phyloP scores from a whole-genome alignment of 2,797 vertebrate species.

The Trachurus trachurus region DNA sequence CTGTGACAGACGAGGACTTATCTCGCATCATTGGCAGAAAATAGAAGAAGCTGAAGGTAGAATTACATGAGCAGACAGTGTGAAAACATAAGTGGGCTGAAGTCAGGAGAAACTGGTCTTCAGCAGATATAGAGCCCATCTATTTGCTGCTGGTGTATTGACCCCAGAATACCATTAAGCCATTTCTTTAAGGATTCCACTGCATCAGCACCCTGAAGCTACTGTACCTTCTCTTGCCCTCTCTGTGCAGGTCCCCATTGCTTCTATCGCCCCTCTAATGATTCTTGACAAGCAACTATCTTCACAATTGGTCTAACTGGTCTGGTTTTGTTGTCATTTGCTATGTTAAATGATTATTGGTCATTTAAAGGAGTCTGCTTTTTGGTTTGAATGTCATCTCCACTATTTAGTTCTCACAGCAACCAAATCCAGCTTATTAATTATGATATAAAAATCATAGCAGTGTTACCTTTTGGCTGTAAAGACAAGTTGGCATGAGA shows the following conservation, averaged over 20 bases:
- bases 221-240: conserved; percentile 35
- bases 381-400: background rate
- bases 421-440: conserved; percentile 34
- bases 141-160: conserved; percentile 71
- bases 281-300: conserved; percentile 26
- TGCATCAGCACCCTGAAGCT: conserved; percentile 73
- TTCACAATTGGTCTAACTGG: background rate
- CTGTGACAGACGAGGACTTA: conserved; percentile 8
- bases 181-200: conserved; percentile 73
- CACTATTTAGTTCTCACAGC: background rate
- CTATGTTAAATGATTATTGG: background rate
- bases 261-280: conserved; percentile 36
- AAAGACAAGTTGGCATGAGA: conserved; percentile 49
- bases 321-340: conserved; percentile 1
- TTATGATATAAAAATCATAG: conserved; percentile 37
- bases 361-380: background rate
- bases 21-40: background rate
- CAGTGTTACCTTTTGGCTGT: conserved; percentile 59
- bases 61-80: conserved; percentile 29
- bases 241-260: conserved; percentile 14
- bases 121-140: conserved; percentile 71
- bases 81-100: conserved; percentile 60
- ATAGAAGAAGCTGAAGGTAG: conserved; percentile 7
- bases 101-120: conserved; percentile 58
- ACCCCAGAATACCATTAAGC: conserved; percentile 77